phyloP scores from a whole-genome alignment of 2,113 vertebrate genomes.

The Albula glossodonta region DNA sequence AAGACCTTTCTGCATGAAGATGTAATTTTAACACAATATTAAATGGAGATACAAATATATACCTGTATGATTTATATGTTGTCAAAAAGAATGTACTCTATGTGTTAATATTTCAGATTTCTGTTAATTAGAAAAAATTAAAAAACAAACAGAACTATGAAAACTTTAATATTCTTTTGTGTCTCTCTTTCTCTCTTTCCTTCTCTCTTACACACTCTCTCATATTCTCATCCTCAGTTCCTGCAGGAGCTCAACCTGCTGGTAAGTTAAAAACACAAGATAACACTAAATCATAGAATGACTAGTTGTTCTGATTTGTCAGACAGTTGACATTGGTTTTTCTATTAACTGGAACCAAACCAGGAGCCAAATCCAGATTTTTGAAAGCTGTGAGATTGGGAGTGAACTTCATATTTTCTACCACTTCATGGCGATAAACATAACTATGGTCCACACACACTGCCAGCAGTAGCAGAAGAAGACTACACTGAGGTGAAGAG shows the following conservation, averaged over 20 bases:
- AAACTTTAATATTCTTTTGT: not conserved
- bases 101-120: not conserved
- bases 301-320: not conserved
- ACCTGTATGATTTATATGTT: not conserved
- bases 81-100: not conserved
- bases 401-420: not conserved
- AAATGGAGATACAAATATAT: not conserved
- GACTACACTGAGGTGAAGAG: not conserved
- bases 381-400: not conserved
- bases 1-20: not conserved
- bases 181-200: not conserved
- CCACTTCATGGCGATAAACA: not conserved
- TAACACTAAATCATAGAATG: not conserved
- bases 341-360: not conserved
- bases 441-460: not conserved
- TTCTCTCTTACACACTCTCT: not conserved
- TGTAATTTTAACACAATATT: not conserved
- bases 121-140: not conserved
- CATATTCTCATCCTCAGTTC: not conserved
- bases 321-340: too few relatives aligned
- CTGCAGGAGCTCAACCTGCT: not conserved
- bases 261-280: not conserved
- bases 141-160: not conserved
- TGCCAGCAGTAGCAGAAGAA: not conserved
- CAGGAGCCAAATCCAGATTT: not conserved